These are phyloP conservation scores for Spheniscus humboldti DNA, from an alignment of 2,797 vertebrate genomes.

Conservation along the genomic window DNA sequence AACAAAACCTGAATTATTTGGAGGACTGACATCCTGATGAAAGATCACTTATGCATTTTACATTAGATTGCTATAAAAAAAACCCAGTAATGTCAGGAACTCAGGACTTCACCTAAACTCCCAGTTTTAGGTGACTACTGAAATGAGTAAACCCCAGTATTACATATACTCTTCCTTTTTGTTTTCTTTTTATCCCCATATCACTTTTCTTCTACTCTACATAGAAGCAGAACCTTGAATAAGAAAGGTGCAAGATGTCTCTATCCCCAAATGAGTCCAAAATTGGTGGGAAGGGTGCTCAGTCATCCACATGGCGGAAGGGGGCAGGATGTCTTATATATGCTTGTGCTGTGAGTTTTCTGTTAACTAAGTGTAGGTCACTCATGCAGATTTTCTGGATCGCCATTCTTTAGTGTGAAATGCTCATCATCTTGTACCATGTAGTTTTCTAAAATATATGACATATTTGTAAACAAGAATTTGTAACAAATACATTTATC, in stretches of 20 bases:
- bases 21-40: neutral
- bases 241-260: neutral
- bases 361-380: neutral
- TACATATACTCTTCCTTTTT: neutral
- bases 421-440: neutral
- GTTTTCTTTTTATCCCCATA: neutral
- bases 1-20: neutral
- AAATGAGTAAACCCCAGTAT: neutral
- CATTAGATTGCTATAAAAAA: neutral
- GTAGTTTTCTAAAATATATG: neutral
- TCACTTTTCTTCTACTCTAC: neutral
- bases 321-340: no score
- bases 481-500: neutral
- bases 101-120: neutral
- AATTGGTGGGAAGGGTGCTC: neutral
- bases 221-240: neutral
- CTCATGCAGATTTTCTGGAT: neutral
- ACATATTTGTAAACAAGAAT: neutral
- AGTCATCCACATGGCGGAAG: neutral
- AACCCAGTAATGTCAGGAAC: neutral
- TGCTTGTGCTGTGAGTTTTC: neutral
- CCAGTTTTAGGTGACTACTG: neutral
- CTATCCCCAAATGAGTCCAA: neutral
- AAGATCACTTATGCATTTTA: neutral
- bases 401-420: neutral